Evolutionary conservation across 2,113 vertebrate species (phyloP).

Genomic region (Misgurnus anguillicaudatus): DNA sequence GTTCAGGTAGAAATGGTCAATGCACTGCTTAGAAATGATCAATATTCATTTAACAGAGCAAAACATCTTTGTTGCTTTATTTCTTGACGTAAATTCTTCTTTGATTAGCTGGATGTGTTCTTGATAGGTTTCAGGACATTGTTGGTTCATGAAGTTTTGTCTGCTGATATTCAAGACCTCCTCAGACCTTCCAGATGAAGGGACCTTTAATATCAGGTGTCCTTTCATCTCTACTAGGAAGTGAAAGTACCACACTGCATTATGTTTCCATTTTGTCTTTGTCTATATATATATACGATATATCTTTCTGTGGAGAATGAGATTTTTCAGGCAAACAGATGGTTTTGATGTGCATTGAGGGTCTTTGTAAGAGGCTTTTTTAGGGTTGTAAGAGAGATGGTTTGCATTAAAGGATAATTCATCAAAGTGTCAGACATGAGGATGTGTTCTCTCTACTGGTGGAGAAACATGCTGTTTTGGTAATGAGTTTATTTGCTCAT

Average conservation of each 20-base stretch:
- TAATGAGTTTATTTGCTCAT: slow-evolving; percentile 26
- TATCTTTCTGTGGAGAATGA: neutral
- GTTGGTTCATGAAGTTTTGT: neutral
- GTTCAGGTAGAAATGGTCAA: too few relatives aligned
- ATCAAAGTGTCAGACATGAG: slow-evolving; percentile 21
- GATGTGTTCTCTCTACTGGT: slow-evolving; percentile 30
- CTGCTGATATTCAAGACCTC: neutral
- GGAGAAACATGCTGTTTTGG: neutral
- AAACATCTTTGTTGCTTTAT: too few relatives aligned
- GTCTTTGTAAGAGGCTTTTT: neutral
- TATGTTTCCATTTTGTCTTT: slow-evolving; percentile 31
- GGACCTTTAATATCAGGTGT: neutral
- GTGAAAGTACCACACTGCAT: neutral
- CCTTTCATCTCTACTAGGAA: slow-evolving; percentile 28
- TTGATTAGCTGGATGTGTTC: neutral
- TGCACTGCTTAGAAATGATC: too few relatives aligned
- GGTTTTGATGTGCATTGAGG: neutral
- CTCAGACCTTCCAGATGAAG: slow-evolving; percentile 2
- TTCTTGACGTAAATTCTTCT: too few relatives aligned
- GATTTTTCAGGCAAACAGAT: neutral
- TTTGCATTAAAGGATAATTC: neutral
- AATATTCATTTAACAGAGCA: too few relatives aligned
- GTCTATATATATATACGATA: neutral
- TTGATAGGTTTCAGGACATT: neutral
- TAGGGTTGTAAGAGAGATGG: slow-evolving; percentile 5